Conservation (phyloP, 2,888 invertebrate genomes). For the Schrankia costaestrigalis region DNA sequence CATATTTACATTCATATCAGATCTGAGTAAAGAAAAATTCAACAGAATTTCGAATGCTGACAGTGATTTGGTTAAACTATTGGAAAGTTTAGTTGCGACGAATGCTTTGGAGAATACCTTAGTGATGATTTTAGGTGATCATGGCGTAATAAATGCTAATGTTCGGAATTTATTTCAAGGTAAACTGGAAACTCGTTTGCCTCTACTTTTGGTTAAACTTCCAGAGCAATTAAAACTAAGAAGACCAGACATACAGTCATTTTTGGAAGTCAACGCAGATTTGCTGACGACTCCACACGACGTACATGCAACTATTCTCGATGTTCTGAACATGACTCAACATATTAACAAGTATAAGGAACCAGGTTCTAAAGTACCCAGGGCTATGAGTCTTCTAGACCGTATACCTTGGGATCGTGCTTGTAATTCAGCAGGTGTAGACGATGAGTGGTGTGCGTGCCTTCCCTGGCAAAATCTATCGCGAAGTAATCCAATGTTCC, state of each 20-base stretch:
- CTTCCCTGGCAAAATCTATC: neutral
- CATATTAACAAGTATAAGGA: conserved; percentile 53
- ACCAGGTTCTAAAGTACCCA: conserved; percentile 70
- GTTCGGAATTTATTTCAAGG: conserved; percentile 93
- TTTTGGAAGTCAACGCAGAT: conserved; percentile 83
- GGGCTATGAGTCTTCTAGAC: conserved; percentile 82
- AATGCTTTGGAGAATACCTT: neutral
- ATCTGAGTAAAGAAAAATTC: neutral
- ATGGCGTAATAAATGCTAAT: conserved; percentile 61
- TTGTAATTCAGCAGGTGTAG: neutral
- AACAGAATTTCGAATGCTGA: neutral
- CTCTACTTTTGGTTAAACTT: conserved; percentile 90
- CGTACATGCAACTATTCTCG: conserved; percentile 84
- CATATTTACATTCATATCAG: neutral
- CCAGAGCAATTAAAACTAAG: conserved; percentile 85
- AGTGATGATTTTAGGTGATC: neutral
- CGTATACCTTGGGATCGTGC: neutral
- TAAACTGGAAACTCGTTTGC: conserved; percentile 93
- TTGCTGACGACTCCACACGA: conserved; percentile 93
- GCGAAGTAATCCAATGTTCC: no score
- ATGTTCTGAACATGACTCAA: conserved; percentile 78
- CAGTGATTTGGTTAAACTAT: neutral
- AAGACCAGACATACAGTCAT: conserved; percentile 81
- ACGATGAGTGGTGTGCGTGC: neutral
- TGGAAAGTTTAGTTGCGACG: neutral